A percentile compares a stretch with the other conserved stretches of the same genome.
Conservation (phyloP, 2,113 vertebrate genomes). For the Fregata magnificens region DNA sequence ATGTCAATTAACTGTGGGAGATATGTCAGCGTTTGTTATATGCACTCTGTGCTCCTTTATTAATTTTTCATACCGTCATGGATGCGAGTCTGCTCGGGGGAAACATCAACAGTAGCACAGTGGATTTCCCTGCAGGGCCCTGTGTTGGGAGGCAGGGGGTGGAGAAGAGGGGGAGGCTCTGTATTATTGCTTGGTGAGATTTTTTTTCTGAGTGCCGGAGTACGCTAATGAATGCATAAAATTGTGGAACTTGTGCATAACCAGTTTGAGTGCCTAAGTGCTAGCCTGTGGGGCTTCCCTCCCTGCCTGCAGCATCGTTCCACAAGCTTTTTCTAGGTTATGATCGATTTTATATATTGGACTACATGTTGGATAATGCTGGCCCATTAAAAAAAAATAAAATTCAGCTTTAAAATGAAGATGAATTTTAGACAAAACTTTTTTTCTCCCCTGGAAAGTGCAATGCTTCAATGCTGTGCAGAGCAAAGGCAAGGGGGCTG, state of each 20-base stretch:
- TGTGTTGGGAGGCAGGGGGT: not conserved
- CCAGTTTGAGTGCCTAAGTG: not conserved
- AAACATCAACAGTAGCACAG: not conserved
- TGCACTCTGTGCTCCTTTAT: not conserved
- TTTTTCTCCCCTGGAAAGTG: not conserved
- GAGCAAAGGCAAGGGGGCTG: not conserved
- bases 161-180: not conserved
- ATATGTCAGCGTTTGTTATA: not conserved
- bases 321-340: not conserved
- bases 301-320: not conserved
- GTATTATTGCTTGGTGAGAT: not conserved
- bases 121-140: not conserved
- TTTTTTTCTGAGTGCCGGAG: not conserved
- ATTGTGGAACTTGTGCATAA: not conserved
- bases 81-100: not conserved
- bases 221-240: not conserved
- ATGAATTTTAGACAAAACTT: not conserved
- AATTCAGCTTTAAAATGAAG: not conserved
- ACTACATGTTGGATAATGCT: not conserved
- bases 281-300: not conserved
- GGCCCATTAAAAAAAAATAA: not conserved
- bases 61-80: not conserved
- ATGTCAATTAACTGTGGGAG: conserved; percentile 10
- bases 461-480: not conserved
- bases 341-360: not conserved